Evolutionary conservation across 2,113 vertebrate species (phyloP), one percentile per base, ranked within the genome.

Genomic region (Triplophysa dalaica): DNA sequence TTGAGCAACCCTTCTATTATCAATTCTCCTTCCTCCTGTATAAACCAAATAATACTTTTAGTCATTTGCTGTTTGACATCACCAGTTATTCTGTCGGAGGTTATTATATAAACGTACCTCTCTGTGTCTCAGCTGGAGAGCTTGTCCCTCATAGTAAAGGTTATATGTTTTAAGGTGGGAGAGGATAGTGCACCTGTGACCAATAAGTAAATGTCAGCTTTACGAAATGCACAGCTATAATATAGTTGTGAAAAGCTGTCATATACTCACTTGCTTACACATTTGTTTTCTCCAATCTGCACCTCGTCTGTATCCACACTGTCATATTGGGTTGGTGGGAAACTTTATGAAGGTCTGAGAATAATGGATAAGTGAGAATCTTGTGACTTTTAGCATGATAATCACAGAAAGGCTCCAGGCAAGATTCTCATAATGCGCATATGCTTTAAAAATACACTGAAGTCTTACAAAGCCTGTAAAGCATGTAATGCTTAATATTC

Each of bases 1-100:
- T 98, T 99, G 21, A 99, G 93, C 89, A 99, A 88, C 4, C 98
- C 98, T 85, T 99, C 98, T 10, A 99, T 93, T 0, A 99, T 94
- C 65, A 99, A 90, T 85, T 99, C 96, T 0, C 89, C 97, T 88
- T 99, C 97, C 84, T 99, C 98, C 98, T 99, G 91, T 83, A 52
- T 69, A 24, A 69, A 8, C 19, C 50, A 78, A 83, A 87, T 82
- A 77, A 85, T n/a, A 78, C 19, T 26, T 38, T 6, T 13, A 43
- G 41, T 72, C 11, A 29, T 38, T 22, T 21, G 7, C 61, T 9
- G 45, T 13, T 8, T 58, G 19, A 11, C 3, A 63, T 2, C 19
- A 58, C 19, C 14, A 63, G 12, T 12, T 26, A 2, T 24, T 26
- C 13, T 22, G 33, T 5, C 19, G 5, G 12, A 21, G 19, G 17